Percentiles rank a stretch among this genome's conserved stretches.
Conservation (phyloP, 2,888 invertebrate genomes). For the Eutolmus rufibarbis region DNA sequence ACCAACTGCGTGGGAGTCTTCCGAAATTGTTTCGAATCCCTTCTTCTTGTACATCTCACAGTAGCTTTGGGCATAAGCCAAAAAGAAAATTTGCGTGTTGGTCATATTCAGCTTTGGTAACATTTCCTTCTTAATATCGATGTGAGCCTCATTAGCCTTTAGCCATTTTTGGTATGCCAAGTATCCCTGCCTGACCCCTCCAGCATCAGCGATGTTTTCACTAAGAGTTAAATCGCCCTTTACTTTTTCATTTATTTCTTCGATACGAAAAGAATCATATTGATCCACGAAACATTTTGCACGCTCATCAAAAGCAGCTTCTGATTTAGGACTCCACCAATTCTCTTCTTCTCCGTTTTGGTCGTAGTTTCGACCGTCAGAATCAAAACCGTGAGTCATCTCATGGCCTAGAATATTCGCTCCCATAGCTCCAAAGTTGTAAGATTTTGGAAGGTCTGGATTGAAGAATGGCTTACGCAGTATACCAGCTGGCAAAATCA, state of each 20-base stretch:
- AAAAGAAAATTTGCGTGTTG: slow-evolving; percentile 4
- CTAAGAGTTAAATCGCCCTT: not conserved
- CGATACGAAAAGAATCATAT: not conserved
- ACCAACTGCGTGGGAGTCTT: not conserved
- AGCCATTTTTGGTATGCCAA: slow-evolving; percentile 10
- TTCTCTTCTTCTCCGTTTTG: not conserved
- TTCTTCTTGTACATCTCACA: not conserved
- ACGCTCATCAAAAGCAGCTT: not conserved
- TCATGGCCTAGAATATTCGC: slow-evolving; percentile 23
- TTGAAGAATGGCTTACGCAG: slow-evolving; percentile 12
- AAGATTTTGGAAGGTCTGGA: slow-evolving; percentile 25
- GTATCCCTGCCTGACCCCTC: not conserved
- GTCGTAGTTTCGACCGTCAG: not conserved
- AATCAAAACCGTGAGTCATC: slow-evolving; percentile 31
- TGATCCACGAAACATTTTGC: slow-evolving; percentile 4
- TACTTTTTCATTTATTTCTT: not conserved
- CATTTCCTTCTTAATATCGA: not conserved
- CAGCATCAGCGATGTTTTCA: slow-evolving; percentile 25
- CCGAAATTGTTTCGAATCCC: not conserved
- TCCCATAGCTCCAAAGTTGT: slow-evolving; percentile 30
- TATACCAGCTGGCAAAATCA: slow-evolving; percentile 12
- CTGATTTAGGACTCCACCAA: slow-evolving; percentile 12
- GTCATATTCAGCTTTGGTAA: slow-evolving; percentile 3
- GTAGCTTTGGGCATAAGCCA: slow-evolving; percentile 15
- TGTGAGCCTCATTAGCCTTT: not conserved